Evolutionary conservation across 2,113 vertebrate genomes (phyloP).

Genomic region (Syrrhaptes paradoxus): DNA sequence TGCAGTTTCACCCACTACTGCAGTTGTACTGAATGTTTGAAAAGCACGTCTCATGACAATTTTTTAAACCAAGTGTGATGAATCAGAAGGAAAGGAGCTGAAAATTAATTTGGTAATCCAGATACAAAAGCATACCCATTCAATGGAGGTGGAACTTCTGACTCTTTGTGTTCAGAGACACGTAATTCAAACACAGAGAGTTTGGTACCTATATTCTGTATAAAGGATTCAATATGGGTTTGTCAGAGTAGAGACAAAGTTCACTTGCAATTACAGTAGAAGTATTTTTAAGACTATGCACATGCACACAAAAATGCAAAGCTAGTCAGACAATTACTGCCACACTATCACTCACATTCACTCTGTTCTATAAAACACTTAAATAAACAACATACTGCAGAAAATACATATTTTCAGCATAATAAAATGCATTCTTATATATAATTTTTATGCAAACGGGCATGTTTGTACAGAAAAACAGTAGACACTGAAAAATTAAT

Average conservation of each 20-base stretch:
- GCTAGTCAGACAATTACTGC: not conserved
- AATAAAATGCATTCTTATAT: not conserved
- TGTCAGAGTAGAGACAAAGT: not conserved
- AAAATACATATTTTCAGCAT: not conserved
- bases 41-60: not conserved
- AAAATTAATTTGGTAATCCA: not conserved
- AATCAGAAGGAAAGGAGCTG: not conserved
- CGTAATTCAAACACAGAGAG: not conserved
- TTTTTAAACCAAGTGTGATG: not conserved
- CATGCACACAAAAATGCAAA: not conserved
- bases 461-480: not conserved
- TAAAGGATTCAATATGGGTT: not conserved
- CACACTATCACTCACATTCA: too few species aligned
- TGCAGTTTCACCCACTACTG: too few species aligned
- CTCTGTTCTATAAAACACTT: not conserved
- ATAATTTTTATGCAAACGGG: not conserved
- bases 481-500: not conserved
- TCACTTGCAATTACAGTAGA: not conserved
- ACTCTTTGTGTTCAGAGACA: not conserved
- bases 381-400: not conserved
- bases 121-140: not conserved
- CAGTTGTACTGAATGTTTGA: not conserved
- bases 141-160: not conserved
- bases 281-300: not conserved
- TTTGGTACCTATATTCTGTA: not conserved